phyloP scores from a whole-genome alignment of 2,113 vertebrate genomes.

The Odontophorus gujanensis region DNA sequence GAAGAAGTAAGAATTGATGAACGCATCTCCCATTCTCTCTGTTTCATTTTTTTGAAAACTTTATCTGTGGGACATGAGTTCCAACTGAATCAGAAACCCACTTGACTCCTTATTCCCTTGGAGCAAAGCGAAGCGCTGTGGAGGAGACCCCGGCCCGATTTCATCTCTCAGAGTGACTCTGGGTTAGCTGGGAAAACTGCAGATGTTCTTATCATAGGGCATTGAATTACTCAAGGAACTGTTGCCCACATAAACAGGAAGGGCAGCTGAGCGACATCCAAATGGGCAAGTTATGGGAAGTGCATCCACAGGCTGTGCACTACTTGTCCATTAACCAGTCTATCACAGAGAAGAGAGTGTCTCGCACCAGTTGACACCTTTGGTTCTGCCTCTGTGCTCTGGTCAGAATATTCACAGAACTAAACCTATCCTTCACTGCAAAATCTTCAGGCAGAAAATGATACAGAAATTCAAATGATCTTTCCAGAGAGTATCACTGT shows the following conservation, averaged over 20 bases:
- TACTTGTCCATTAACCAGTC: neutral
- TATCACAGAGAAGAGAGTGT: neutral
- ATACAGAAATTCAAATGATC: neutral
- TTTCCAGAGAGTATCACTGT: neutral
- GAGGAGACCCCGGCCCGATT: neutral
- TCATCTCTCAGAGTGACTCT: neutral
- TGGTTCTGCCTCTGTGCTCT: neutral
- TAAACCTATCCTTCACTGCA: neutral
- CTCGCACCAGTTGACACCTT: neutral
- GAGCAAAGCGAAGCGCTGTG: neutral
- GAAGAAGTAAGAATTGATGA: conserved; percentile 26
- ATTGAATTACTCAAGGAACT: neutral
- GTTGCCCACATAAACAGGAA: neutral
- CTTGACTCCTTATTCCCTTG: neutral
- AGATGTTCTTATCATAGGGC: neutral
- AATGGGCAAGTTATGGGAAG: neutral
- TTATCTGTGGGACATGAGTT: neutral
- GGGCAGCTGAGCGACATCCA: neutral
- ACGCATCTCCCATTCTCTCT: neutral
- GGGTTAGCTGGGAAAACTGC: neutral
- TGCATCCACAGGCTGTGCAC: neutral
- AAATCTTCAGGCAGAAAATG: neutral
- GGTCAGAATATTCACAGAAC: neutral
- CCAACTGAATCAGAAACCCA: neutral
- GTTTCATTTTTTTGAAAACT: neutral